Evolutionary conservation across 2,113 vertebrate genomes (phyloP), one percentile per base, ranked within the genome.

Genomic region (Mirounga angustirostris): DNA sequence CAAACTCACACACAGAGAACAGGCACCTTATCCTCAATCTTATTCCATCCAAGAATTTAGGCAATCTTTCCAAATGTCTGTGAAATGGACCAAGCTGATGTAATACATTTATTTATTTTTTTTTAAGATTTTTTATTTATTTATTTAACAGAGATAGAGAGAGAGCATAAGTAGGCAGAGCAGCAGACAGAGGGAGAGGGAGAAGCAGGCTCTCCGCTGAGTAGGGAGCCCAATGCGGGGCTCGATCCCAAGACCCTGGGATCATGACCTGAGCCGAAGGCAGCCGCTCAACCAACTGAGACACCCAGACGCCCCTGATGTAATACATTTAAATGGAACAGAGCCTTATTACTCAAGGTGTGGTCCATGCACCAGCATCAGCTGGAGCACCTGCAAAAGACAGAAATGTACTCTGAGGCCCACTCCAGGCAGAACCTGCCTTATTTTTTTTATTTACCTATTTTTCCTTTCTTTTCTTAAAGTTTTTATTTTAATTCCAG

Each of bases 271-370:
- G 40, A 43, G 40, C 40, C 40, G 1, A 43, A 43, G 40, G 40
- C 40, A 43, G 40, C 40, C 40, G 40, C 40, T 43, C 40, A 43
- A 43, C 40, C 40, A 43, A 43, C 40, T 43, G 40, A 43, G 40
- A 43, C 40, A 43, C 40, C 40, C 40, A 43, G 40, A 43, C 40
- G 40, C 40, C 40, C 40, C 24, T 78, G 9, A 89, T 5, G 36
- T 87, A 80, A 63, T 78, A 36, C 28, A 97, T n/a, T 80, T 67
- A 95, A 67, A 73, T 24, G 36, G 82, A 87, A 85, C 9, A 94
- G 5, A 50, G 18, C n/a, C 22, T 92, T 56, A 94, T 61, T 84
- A 90, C 10, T 67, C 69, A 56, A 81, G 36, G 40, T 74, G 24
- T 40, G 50, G 22, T 50, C 19, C 18, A 7, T 10, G 74, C 78